A percentile compares a stretch with the other conserved stretches of the same genome.
phyloP scores from a whole-genome alignment of 2,888 invertebrate genomes.

The Endotricha flammealis region DNA sequence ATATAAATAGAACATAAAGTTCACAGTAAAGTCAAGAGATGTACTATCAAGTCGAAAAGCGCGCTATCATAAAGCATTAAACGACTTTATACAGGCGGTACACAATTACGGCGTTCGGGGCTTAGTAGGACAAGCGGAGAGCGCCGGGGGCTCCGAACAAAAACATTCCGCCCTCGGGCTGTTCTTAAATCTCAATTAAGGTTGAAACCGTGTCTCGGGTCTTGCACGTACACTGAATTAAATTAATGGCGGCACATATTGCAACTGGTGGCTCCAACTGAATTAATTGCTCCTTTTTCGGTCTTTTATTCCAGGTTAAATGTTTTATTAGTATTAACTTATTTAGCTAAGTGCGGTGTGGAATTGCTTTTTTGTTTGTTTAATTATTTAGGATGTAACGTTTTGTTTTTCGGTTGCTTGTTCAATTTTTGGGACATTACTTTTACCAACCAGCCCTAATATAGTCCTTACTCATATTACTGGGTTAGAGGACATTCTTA shows the following conservation, averaged over 20 bases:
- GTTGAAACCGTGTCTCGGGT: slow-evolving; percentile 72
- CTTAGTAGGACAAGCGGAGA: slow-evolving; percentile 26
- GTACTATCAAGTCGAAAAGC: slow-evolving; percentile 3
- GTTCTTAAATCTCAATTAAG: slow-evolving; percentile 78
- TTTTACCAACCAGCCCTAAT: too few relatives aligned
- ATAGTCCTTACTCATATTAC: too few relatives aligned
- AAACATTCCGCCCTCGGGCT: slow-evolving; percentile 52
- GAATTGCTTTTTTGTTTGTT: slow-evolving; percentile 39
- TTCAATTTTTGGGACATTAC: too few relatives aligned
- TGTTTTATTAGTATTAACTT: slow-evolving; percentile 65
- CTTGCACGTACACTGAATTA: slow-evolving; percentile 73
- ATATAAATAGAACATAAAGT: neutral
- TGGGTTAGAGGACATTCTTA: too few relatives aligned
- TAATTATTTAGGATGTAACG: slow-evolving; percentile 23
- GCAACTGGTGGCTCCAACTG: slow-evolving; percentile 52
- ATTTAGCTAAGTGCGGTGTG: slow-evolving; percentile 38
- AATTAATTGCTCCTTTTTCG: slow-evolving; percentile 71
- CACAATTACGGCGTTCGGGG: slow-evolving; percentile 20
- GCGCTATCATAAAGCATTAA: slow-evolving; percentile 15
- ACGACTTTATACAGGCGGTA: slow-evolving; percentile 14
- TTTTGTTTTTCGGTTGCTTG: too few relatives aligned
- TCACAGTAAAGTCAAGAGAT: neutral
- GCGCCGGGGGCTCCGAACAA: slow-evolving; percentile 38
- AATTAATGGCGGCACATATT: slow-evolving; percentile 77
- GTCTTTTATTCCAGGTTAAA: slow-evolving; percentile 58